These are phyloP conservation scores for Macropis europaea DNA, from an alignment of 2,888 invertebrate genomes.

Conservation along the genomic window DNA sequence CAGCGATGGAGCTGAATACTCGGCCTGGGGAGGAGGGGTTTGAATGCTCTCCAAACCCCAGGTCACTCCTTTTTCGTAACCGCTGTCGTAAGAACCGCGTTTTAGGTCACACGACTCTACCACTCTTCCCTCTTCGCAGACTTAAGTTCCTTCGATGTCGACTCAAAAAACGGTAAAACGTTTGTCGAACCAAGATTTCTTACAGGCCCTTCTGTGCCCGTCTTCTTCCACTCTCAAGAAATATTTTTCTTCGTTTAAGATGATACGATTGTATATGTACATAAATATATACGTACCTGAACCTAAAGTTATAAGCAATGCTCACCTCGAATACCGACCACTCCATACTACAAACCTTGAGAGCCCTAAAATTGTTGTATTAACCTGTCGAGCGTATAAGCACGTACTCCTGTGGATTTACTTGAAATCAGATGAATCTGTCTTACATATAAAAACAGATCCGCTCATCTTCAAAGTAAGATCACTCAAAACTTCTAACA, in stretches of 20 bases:
- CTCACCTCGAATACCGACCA: too few species aligned
- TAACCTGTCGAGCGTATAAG: too few species aligned
- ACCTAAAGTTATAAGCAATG: too few species aligned
- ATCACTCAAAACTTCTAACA: too few species aligned
- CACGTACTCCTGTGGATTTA: too few species aligned
- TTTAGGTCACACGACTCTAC: slow-evolving; percentile 33
- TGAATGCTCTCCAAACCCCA: not conserved
- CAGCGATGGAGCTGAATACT: not conserved
- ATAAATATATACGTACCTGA: too few species aligned
- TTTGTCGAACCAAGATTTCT: slow-evolving; percentile 26
- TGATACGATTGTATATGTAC: too few species aligned
- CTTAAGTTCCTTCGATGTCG: slow-evolving; percentile 52
- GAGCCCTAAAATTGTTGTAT: too few species aligned
- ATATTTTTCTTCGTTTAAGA: not conserved
- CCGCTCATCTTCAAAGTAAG: too few species aligned
- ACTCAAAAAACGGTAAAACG: slow-evolving; percentile 49
- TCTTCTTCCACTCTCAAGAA: not conserved
- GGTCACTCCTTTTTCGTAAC: slow-evolving; percentile 3
- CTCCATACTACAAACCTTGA: too few species aligned
- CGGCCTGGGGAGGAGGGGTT: not conserved
- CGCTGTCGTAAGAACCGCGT: slow-evolving; percentile 12
- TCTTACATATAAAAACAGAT: too few species aligned
- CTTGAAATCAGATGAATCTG: too few species aligned
- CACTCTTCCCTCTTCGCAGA: slow-evolving; percentile 30
- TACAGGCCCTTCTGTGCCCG: not conserved